Percentiles rank a stretch among this genome's conserved stretches.
phyloP scores from a whole-genome alignment of 2,113 vertebrate species.

The Cyanocitta stelleri region DNA sequence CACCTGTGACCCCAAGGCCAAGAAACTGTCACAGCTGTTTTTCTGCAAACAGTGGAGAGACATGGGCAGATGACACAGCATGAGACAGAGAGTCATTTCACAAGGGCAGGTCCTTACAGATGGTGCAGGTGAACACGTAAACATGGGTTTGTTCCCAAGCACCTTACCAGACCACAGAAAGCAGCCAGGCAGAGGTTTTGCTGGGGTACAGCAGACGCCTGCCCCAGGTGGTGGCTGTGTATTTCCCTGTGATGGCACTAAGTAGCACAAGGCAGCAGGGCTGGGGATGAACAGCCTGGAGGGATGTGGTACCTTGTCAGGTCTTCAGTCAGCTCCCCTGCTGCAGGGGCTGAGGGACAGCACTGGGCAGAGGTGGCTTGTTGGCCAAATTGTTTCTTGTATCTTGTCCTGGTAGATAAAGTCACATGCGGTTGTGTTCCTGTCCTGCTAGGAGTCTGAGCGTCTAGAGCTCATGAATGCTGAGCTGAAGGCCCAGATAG shows the following conservation, averaged over 20 bases:
- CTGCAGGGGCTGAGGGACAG: background rate
- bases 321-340: background rate
- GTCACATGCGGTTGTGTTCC: background rate
- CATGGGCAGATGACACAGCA: background rate
- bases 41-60: background rate
- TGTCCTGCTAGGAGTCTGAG: slow-evolving; percentile 84
- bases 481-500: slow-evolving; percentile 93
- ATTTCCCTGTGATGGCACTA: background rate
- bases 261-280: background rate
- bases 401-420: background rate
- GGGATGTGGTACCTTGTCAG: background rate
- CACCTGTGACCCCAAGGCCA: background rate
- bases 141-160: background rate
- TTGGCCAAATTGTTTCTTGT: background rate
- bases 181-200: background rate
- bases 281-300: background rate
- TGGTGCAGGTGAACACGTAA: background rate
- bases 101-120: background rate
- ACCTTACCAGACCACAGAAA: background rate
- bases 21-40: background rate
- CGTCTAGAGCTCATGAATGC: slow-evolving; percentile 93
- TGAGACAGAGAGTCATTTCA: background rate
- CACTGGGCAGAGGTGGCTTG: background rate
- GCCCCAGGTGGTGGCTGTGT: background rate
- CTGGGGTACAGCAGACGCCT: background rate